phyloP scores from a whole-genome alignment of 2,113 vertebrate species.

The Prunella himalayana region DNA sequence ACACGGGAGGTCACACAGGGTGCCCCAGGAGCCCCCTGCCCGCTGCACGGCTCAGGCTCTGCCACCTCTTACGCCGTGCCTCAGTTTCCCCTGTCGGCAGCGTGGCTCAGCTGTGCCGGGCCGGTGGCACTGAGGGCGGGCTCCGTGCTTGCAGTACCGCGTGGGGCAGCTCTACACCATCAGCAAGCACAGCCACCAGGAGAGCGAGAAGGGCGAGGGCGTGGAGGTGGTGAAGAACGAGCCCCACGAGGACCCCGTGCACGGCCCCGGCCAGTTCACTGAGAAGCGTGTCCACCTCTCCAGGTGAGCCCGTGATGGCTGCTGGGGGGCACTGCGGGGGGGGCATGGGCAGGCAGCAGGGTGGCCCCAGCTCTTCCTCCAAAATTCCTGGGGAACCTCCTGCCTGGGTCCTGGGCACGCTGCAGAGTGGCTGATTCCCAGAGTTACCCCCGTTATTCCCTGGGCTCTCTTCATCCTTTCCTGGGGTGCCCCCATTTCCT shows the following conservation, averaged over 20 bases:
- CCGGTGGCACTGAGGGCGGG: not conserved
- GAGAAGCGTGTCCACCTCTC: slow-evolving; percentile 89
- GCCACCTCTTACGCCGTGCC: not conserved
- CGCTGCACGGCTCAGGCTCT: accelerated
- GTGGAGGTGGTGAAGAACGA: slow-evolving; percentile 89
- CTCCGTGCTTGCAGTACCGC: slow-evolving; percentile 68
- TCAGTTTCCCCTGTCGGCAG: not conserved
- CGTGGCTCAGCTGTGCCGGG: not conserved
- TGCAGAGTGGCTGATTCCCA: not conserved
- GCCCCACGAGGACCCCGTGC: slow-evolving; percentile 77
- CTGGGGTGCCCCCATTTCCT: not conserved
- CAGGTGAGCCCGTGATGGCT: slow-evolving; percentile 68
- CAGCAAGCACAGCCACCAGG: slow-evolving; percentile 90
- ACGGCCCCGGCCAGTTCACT: slow-evolving; percentile 84
- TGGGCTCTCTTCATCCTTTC: not conserved
- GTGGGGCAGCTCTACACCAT: slow-evolving; percentile 94
- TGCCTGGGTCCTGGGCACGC: not conserved
- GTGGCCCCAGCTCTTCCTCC: not conserved
- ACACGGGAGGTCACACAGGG: not conserved
- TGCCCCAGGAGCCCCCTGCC: not conserved
- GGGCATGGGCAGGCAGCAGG: accelerated
- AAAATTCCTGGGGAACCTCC: not conserved
- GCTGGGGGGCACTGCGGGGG: accelerated
- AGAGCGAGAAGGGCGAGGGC: slow-evolving; percentile 86
- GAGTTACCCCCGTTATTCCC: not conserved